phyloP scores from a whole-genome alignment of 2,888 invertebrate species.

The Sepiola atlantica region DNA sequence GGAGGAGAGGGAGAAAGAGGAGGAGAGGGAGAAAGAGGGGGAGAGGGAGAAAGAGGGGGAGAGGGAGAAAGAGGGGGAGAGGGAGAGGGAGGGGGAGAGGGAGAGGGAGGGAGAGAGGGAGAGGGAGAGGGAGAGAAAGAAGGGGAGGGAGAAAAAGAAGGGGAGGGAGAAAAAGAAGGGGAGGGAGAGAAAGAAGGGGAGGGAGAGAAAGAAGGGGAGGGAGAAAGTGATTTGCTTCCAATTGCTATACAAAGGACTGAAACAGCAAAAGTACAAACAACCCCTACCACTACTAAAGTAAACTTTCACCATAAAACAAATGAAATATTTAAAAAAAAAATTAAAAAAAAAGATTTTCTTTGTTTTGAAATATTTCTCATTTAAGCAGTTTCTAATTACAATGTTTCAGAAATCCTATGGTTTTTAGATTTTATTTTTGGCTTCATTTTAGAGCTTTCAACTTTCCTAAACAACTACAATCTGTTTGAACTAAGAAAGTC shows the following conservation, averaged over 20 bases:
- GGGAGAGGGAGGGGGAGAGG: background rate
- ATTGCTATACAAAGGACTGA: background rate
- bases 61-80: background rate
- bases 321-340: background rate
- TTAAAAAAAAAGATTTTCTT: too few relatives aligned
- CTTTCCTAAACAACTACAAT: too few relatives aligned
- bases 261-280: background rate
- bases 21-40: background rate
- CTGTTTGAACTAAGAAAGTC: too few relatives aligned
- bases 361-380: background rate
- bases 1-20: background rate
- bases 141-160: background rate
- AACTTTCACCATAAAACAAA: background rate
- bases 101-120: background rate
- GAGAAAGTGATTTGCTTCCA: background rate
- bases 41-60: conserved; percentile 4
- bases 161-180: too few relatives aligned
- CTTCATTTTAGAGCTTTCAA: too few relatives aligned
- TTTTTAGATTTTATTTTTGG: too few relatives aligned
- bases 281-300: background rate
- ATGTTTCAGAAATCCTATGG: background rate
- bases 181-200: too few relatives aligned
- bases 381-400: background rate
- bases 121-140: background rate
- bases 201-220: too few relatives aligned